Conservation (phyloP, 2,888 invertebrate species). For the Drosophila pseudotakahashii region DNA sequence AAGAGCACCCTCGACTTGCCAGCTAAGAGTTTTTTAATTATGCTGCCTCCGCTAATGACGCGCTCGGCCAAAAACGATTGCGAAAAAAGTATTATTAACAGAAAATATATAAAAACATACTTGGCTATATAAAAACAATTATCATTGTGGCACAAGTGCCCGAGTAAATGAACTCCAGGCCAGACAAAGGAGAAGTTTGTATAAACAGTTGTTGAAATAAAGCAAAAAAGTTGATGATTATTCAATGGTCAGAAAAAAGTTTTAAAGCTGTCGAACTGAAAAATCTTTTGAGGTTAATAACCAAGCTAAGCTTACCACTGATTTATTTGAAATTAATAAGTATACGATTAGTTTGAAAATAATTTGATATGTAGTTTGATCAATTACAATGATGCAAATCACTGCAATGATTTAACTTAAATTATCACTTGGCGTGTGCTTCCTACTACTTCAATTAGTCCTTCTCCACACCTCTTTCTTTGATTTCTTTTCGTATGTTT, state of each 20-base stretch:
- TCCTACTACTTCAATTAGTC: slow-evolving; percentile 11
- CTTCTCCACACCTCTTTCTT: slow-evolving; percentile 6
- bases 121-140: slow-evolving; percentile 43
- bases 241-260: slow-evolving; percentile 29
- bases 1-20: slow-evolving; percentile 8
- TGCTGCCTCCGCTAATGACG: slow-evolving; percentile 56
- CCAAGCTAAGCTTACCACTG: background rate
- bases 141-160: slow-evolving; percentile 48
- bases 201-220: slow-evolving; percentile 57
- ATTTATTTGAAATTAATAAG: slow-evolving; percentile 14
- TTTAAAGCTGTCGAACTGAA: background rate
- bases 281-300: slow-evolving; percentile 15
- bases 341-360: background rate
- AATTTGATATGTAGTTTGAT: slow-evolving; percentile 1
- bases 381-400: slow-evolving; percentile 6
- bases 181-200: slow-evolving; percentile 38
- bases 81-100: slow-evolving; percentile 46
- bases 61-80: slow-evolving; percentile 48
- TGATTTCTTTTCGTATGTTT: slow-evolving; percentile 9
- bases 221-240: slow-evolving; percentile 29
- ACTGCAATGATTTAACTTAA: slow-evolving; percentile 8
- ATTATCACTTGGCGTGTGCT: slow-evolving; percentile 28
- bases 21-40: slow-evolving; percentile 67
- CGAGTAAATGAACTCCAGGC: slow-evolving; percentile 60
- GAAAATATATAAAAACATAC: slow-evolving; percentile 33